phyloP scores from a whole-genome alignment of 2,888 invertebrate genomes.

The Bellardia pandia region DNA sequence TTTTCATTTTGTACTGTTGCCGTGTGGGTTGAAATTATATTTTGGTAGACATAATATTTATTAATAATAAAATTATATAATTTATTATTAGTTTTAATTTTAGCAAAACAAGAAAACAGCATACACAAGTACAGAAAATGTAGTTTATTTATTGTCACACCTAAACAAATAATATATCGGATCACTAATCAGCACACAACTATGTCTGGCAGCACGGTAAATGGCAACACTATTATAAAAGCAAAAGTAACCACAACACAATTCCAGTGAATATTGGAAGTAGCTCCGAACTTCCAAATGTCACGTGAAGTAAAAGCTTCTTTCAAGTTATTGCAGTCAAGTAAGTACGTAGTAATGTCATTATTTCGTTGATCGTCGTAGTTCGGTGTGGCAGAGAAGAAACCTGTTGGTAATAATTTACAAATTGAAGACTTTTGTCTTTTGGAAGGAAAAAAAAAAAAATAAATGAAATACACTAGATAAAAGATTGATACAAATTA shows the following conservation, averaged over 20 bases:
- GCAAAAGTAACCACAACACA: conserved; percentile 64
- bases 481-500: neutral
- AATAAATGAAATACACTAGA: neutral
- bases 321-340: conserved; percentile 64
- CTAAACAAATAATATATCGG: neutral
- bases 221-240: conserved; percentile 45
- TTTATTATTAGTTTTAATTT: too few relatives aligned
- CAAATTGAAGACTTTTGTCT: conserved; percentile 2
- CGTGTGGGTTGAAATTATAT: too few relatives aligned
- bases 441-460: conserved; percentile 15
- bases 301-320: conserved; percentile 73
- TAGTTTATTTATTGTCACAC: neutral
- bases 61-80: too few relatives aligned
- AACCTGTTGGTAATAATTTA: conserved; percentile 62
- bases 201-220: conserved; percentile 43
- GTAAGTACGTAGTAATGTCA: conserved; percentile 69
- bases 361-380: conserved; percentile 72
- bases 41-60: too few relatives aligned
- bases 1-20: too few relatives aligned
- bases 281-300: conserved; percentile 63
- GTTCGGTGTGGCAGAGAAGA: conserved; percentile 68
- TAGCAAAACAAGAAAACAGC: too few relatives aligned
- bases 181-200: conserved; percentile 2
- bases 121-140: neutral
- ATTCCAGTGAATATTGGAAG: conserved; percentile 64